phyloP scores from a whole-genome alignment of 1,140 invertebrate genomes.

The Probaryconus sp. region DNA sequence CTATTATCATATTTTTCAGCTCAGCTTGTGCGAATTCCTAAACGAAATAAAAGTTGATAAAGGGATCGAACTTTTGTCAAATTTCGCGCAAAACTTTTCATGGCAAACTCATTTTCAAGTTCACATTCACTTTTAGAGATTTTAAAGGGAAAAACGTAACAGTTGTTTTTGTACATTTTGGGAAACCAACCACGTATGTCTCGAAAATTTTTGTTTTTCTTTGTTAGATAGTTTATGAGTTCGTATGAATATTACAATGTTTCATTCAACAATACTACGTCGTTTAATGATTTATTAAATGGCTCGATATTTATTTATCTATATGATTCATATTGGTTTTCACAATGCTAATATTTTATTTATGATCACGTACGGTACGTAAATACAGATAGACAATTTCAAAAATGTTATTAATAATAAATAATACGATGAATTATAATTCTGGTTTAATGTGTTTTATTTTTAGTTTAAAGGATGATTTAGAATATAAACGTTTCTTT shows the following conservation, averaged over 20 bases:
- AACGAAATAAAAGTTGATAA: slow-evolving; percentile 6
- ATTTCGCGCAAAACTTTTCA: neutral
- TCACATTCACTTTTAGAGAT: neutral
- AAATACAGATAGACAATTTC: no score
- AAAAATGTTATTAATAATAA: no score
- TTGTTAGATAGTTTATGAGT: no score
- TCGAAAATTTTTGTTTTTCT: neutral
- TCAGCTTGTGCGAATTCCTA: neutral
- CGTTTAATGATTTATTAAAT: slow-evolving; percentile 8
- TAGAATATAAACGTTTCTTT: no score
- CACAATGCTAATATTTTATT: no score
- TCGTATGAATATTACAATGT: slow-evolving; percentile 11
- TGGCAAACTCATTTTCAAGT: slow-evolving; percentile 15
- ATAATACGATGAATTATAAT: no score
- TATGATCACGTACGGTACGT: no score
- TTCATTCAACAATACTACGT: slow-evolving; percentile 5
- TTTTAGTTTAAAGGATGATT: no score
- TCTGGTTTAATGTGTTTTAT: no score
- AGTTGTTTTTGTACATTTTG: neutral
- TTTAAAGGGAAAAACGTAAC: neutral
- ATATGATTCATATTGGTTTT: neutral
- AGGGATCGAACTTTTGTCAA: slow-evolving; percentile 3
- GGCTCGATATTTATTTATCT: neutral
- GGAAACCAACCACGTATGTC: slow-evolving; percentile 1
- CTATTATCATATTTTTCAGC: neutral